A percentile compares a stretch with the other conserved stretches of the same genome.
phyloP scores from a whole-genome alignment of 2,888 invertebrate genomes.

The Brachynemurus nebulosus region DNA sequence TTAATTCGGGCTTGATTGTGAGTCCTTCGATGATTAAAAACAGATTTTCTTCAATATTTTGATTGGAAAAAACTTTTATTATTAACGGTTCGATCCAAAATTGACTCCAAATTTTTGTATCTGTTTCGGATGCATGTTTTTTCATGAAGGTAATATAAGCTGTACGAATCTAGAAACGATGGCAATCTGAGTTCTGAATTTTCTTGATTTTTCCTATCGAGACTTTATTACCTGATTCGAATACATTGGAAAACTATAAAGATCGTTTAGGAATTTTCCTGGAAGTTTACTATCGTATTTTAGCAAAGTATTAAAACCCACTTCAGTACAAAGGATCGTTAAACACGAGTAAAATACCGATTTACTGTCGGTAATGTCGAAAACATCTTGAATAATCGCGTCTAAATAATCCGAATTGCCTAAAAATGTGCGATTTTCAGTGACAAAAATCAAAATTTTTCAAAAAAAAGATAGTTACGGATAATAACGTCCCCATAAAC shows the following conservation, averaged over 20 bases:
- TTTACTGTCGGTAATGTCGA: neutral
- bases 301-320: neutral
- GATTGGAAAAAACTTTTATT: neutral
- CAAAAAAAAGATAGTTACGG: too few relatives aligned
- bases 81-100: neutral
- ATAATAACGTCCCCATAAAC: too few relatives aligned
- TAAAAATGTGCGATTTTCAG: neutral
- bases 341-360: neutral
- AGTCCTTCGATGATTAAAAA: neutral
- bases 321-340: neutral
- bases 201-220: too few relatives aligned
- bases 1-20: neutral
- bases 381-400: neutral
- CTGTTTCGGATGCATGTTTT: neutral
- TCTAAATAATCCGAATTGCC: neutral
- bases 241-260: neutral
- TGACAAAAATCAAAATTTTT: too few relatives aligned
- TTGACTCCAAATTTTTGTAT: neutral
- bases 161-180: neutral
- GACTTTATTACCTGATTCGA: neutral
- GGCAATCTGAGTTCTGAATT: neutral
- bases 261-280: neutral
- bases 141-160: neutral
- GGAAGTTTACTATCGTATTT: neutral
- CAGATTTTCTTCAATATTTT: neutral